Evolutionary conservation across 2,797 vertebrate species (phyloP), one percentile per base, ranked within the genome.

Genomic region (Brachyrhaphis roseni): DNA sequence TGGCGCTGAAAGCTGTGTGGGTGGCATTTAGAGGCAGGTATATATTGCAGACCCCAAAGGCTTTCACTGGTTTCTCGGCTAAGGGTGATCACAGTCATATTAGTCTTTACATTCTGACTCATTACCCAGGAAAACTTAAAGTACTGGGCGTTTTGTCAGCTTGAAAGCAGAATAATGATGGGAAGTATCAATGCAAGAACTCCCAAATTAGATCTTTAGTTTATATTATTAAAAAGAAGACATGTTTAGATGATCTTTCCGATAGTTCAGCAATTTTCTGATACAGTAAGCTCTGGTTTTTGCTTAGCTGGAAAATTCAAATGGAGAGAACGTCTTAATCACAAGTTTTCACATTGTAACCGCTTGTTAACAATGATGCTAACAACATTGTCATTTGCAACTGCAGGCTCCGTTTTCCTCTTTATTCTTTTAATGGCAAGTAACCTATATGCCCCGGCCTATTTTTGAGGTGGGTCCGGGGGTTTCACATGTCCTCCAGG

Each of bases 401-500:
- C 82, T 78, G 57, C 79, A 78, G 85, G 89, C 88, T 88, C 78
- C 6, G 5, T 75, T 88, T 89, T 85, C 83, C 82, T 87, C 43
- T 86, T 88, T 70, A 85, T 88, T 87, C 82, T 76, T 64, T 68
- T 41, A 77, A 75, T 81, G 84, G 47, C 80, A 76, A 78, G 89
- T 82, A 84, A 84, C 77, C 72, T 80, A 77, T 81, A 82, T 26
- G 72, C 77, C 47, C 79, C 85, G 91, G 85, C 87, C 88, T 71
- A 71, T 71, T 82, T 85, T 88, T 90, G 90, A 93, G 91, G 90
- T 90, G 89, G 86, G 84, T 74, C 82, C 78, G 45, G 49, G 91
- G 91, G 93, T 95, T 94, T 95, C 91, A 92, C 91, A 88, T 95
- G 81, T 95, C 94, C 90, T 93, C 87, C 86, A 88, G 81, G 79